These are phyloP conservation scores for Formicarius rufipectus DNA, from an alignment of 2,113 vertebrate genomes.

Conservation along the genomic window DNA sequence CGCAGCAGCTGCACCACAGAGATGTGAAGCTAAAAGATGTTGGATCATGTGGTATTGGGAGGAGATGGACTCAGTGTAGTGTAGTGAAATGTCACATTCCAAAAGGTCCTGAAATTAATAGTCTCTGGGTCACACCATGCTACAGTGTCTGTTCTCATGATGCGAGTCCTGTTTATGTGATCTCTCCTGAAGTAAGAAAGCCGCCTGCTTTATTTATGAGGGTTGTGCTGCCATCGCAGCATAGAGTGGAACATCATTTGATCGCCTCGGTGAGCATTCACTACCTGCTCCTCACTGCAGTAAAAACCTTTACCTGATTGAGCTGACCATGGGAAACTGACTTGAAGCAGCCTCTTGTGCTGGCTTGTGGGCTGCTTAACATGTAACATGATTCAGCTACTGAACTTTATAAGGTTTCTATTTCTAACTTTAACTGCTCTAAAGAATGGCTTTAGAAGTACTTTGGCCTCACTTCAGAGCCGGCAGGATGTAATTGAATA, in stretches of 20 bases:
- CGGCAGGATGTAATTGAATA: neutral
- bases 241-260: slow-evolving; percentile 54
- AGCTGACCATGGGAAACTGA: slow-evolving; percentile 22
- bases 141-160: slow-evolving; percentile 62
- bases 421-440: slow-evolving; percentile 23
- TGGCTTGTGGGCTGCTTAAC: slow-evolving; percentile 15
- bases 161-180: slow-evolving; percentile 65
- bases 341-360: slow-evolving; percentile 7
- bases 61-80: slow-evolving; percentile 54
- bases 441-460: slow-evolving; percentile 10
- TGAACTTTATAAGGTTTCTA: slow-evolving; percentile 8
- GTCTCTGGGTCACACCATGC: slow-evolving; percentile 51
- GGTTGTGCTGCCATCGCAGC: neutral
- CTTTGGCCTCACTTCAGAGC: neutral
- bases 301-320: slow-evolving; percentile 38
- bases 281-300: slow-evolving; percentile 48
- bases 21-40: slow-evolving; percentile 30
- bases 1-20: slow-evolving; percentile 26
- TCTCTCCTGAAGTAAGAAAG: slow-evolving; percentile 67
- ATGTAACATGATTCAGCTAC: slow-evolving; percentile 25
- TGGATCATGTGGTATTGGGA: neutral
- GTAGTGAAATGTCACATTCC: slow-evolving; percentile 78
- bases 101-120: slow-evolving; percentile 63
- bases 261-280: slow-evolving; percentile 50
- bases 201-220: slow-evolving; percentile 72